Conservation (phyloP, 2,888 invertebrate genomes). For the Nephrotoma appendiculata region DNA sequence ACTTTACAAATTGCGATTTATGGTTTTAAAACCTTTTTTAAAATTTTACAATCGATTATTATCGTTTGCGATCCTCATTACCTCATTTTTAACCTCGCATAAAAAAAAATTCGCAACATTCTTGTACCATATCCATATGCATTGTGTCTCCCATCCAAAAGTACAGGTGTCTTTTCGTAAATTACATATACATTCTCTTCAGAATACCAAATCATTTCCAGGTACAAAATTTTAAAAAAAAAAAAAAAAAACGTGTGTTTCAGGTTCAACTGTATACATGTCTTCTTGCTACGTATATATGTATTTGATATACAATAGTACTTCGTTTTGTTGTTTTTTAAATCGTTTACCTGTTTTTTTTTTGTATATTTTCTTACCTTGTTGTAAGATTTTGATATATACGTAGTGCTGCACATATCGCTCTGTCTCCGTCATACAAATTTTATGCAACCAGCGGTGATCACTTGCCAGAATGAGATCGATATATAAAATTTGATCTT, state of each 20-base stretch:
- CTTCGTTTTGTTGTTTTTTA: not conserved
- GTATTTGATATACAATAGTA: not conserved
- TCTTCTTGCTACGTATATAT: not conserved
- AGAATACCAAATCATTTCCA: not conserved
- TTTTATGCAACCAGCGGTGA: not conserved
- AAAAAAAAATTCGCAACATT: not conserved
- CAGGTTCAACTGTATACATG: not conserved
- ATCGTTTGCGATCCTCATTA: not conserved
- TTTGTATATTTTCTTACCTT: not conserved
- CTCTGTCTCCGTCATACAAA: not conserved
- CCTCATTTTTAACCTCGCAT: not conserved
- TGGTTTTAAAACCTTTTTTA: not conserved
- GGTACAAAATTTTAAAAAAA: not conserved
- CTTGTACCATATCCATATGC: too few relatives aligned
- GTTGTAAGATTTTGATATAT: not conserved
- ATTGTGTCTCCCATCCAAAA: not conserved
- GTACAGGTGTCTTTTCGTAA: not conserved
- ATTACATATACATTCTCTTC: not conserved
- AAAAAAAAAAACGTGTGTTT: not conserved
- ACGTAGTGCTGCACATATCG: not conserved
- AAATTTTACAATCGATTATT: not conserved
- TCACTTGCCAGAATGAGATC: not conserved
- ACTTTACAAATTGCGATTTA: too few relatives aligned
- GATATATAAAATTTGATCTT: not conserved
- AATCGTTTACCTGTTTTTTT: not conserved